Percentiles rank a stretch among this genome's conserved stretches.
These are phyloP conservation scores for Netelia fuscicornis DNA, from an alignment of 2,888 invertebrate genomes.

Conservation along the genomic window DNA sequence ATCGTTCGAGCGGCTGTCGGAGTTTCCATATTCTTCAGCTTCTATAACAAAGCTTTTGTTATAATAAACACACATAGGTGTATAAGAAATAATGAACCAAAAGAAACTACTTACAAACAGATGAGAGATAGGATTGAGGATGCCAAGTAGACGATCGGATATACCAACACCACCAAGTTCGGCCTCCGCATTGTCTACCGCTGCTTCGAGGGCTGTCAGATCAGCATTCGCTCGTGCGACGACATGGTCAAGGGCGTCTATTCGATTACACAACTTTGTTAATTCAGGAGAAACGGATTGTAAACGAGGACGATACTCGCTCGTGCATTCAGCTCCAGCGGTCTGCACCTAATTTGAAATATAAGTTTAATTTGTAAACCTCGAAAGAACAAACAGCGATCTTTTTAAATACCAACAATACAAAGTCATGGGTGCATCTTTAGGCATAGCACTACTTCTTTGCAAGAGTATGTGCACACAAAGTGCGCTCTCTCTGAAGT, in stretches of 20 bases:
- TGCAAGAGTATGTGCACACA: too few species aligned
- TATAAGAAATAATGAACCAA: too few species aligned
- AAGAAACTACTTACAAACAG: conserved; percentile 79
- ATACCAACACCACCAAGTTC: conserved; percentile 76
- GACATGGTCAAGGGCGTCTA: conserved; percentile 82
- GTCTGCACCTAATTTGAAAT: conserved; percentile 77
- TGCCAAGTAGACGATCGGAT: conserved; percentile 81
- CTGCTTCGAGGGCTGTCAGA: conserved; percentile 80
- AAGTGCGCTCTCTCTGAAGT: too few species aligned
- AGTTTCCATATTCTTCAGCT: conserved; percentile 77
- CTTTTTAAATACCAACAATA: neutral
- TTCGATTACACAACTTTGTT: conserved; percentile 77
- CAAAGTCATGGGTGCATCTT: neutral
- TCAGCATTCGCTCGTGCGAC: conserved; percentile 80
- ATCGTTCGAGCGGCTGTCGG: conserved; percentile 67
- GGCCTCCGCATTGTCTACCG: conserved; percentile 82
- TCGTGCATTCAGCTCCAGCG: conserved; percentile 79
- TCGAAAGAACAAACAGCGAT: too few species aligned
- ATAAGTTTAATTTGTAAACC: conserved; percentile 5
- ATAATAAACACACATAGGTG: neutral
- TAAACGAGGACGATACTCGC: conserved; percentile 79
- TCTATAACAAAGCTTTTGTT: conserved; percentile 72
- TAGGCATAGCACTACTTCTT: too few species aligned
- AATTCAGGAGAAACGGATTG: conserved; percentile 77
- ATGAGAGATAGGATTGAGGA: conserved; percentile 82